Conservation (phyloP, 2,797 vertebrate species). For the Parauchenoglanis punctatus region DNA sequence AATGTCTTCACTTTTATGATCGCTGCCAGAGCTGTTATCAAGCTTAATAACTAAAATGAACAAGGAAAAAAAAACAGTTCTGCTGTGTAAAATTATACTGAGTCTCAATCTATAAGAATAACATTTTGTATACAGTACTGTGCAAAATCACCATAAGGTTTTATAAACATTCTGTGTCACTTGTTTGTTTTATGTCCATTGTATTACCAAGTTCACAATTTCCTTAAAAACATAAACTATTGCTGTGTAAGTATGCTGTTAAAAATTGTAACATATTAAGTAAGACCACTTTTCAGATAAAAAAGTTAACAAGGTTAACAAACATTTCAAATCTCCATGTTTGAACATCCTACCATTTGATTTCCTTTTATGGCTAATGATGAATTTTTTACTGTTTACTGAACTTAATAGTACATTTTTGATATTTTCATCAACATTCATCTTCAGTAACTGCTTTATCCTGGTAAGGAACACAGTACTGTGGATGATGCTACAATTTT, state of each 20-base stretch:
- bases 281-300: not conserved
- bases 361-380: not conserved
- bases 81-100: constrained; percentile 20
- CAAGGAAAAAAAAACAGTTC: constrained; percentile 63
- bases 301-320: not conserved
- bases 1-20: constrained; percentile 76
- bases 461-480: not conserved
- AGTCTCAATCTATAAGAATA: not conserved
- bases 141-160: not conserved
- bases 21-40: constrained; percentile 72
- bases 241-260: not conserved
- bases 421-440: not conserved
- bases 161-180: not conserved
- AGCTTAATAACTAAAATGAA: constrained; percentile 72
- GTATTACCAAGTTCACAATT: not conserved
- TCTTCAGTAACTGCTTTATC: not conserved
- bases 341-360: not conserved
- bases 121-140: not conserved
- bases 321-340: not conserved
- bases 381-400: not conserved
- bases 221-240: not conserved
- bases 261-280: not conserved
- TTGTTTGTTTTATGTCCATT: not conserved
- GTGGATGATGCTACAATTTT: not conserved
- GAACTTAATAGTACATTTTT: not conserved